phyloP scores from a whole-genome alignment of 2,888 invertebrate genomes.

The Lochmaea capreae region DNA sequence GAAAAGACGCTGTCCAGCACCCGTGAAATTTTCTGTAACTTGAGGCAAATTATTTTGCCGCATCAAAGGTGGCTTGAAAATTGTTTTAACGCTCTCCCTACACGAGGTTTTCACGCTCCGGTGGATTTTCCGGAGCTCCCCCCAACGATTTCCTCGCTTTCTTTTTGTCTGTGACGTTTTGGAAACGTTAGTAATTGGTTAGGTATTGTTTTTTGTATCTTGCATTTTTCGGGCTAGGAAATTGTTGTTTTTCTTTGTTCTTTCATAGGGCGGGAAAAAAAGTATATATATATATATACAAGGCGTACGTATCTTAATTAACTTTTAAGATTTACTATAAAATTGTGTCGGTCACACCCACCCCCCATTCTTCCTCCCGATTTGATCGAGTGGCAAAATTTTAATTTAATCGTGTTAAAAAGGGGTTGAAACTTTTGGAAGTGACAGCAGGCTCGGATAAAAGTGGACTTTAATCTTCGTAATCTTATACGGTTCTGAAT shows the following conservation, averaged over 20 bases:
- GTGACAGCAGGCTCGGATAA: slow-evolving; percentile 47
- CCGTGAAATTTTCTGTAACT: slow-evolving; percentile 62
- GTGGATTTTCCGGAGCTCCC: slow-evolving; percentile 29
- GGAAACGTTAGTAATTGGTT: slow-evolving; percentile 43
- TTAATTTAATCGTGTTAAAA: slow-evolving; percentile 38
- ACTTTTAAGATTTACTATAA: no score
- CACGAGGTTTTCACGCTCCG: slow-evolving; percentile 47
- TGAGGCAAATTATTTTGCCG: slow-evolving; percentile 60
- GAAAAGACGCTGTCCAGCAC: slow-evolving; percentile 56
- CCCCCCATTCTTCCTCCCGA: slow-evolving; percentile 8
- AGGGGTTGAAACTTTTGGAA: slow-evolving; percentile 45
- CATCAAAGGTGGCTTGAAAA: slow-evolving; percentile 53
- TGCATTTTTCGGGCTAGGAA: slow-evolving; percentile 12
- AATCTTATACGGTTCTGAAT: slow-evolving; percentile 35
- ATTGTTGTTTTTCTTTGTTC: slow-evolving; percentile 23
- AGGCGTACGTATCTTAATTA: no score
- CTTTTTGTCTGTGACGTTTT: slow-evolving; percentile 38
- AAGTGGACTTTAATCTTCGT: slow-evolving; percentile 45
- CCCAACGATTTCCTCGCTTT: slow-evolving; percentile 32
- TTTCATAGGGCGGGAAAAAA: neutral
- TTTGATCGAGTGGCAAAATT: slow-evolving; percentile 34
- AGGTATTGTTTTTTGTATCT: slow-evolving; percentile 40
- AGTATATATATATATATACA: neutral
- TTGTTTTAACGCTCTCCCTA: slow-evolving; percentile 62
- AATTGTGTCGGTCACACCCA: slow-evolving; percentile 17